phyloP scores from a whole-genome alignment of 2,888 invertebrate species.

The Plutella xylostella region DNA sequence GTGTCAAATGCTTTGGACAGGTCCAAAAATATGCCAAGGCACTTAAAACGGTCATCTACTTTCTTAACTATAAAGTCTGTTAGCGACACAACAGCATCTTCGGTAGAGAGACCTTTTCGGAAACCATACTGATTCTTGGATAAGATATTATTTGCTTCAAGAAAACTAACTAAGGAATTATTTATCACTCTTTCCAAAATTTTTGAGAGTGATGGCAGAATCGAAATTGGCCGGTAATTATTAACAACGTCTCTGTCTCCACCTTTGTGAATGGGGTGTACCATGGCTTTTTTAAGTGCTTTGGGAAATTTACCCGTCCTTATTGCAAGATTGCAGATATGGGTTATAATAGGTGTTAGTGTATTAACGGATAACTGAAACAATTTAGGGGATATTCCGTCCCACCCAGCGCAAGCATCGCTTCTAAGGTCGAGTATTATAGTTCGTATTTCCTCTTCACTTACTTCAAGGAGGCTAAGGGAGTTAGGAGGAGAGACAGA shows the following conservation, averaged over 20 bases:
- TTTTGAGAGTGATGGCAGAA: constrained; percentile 6
- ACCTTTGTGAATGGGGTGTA: constrained; percentile 12
- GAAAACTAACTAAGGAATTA: constrained; percentile 1
- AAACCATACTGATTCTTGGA: constrained; percentile 15
- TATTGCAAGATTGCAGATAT: too few species aligned
- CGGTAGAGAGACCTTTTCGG: constrained; percentile 10
- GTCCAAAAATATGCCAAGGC: constrained; percentile 12
- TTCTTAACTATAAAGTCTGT: constrained; percentile 4
- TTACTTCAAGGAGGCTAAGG: too few species aligned
- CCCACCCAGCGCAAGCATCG: too few species aligned
- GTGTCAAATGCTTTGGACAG: constrained; percentile 13
- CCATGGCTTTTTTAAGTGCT: constrained; percentile 8
- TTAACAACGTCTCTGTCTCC: constrained; percentile 9
- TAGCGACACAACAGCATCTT: constrained; percentile 9
- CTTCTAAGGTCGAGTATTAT: too few species aligned
- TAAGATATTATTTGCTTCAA: constrained; percentile 10
- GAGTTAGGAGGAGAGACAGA: too few species aligned
- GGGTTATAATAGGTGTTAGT: too few species aligned
- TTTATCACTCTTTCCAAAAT: constrained; percentile 11
- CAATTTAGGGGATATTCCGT: too few species aligned
- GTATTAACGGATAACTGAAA: too few species aligned
- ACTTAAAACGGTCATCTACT: constrained; percentile 4
- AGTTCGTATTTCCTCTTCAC: too few species aligned
- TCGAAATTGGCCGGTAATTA: constrained; percentile 9
- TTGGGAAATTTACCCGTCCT: too few species aligned